Percentiles rank a stretch among this genome's conserved stretches.
Conservation (phyloP, 2,888 invertebrate genomes). For the Hipparchia sbordonii region DNA sequence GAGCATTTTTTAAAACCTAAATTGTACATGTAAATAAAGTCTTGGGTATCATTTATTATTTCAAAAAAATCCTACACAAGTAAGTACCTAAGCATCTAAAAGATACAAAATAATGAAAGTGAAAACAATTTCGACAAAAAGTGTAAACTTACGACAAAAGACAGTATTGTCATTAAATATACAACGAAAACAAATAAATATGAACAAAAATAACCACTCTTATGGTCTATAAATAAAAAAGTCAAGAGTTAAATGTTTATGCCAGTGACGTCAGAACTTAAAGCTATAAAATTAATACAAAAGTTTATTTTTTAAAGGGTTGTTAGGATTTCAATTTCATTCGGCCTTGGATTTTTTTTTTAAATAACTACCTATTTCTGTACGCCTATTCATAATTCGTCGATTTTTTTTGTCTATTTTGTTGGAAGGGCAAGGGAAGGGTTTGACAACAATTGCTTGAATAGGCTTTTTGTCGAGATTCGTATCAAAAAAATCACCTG, state of each 20-base stretch:
- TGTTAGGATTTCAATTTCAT: constrained; percentile 55
- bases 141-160: background rate
- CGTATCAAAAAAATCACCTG: constrained; percentile 59
- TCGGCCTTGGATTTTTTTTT: constrained; percentile 52
- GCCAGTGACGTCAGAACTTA: constrained; percentile 24
- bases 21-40: too few species aligned
- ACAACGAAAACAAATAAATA: background rate
- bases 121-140: background rate
- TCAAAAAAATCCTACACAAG: too few species aligned
- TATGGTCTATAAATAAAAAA: background rate
- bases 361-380: constrained; percentile 16
- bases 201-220: background rate
- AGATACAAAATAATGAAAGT: background rate
- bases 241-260: constrained; percentile 10
- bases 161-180: background rate
- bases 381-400: constrained; percentile 34
- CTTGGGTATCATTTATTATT: too few species aligned
- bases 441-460: constrained; percentile 65
- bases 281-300: constrained; percentile 18
- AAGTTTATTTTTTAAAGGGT: constrained; percentile 38
- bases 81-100: background rate
- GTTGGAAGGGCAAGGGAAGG: constrained; percentile 51
- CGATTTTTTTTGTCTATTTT: constrained; percentile 40
- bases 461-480: constrained; percentile 48
- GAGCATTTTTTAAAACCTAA: too few species aligned